Conservation (phyloP, 1,140 invertebrate species). For the Drosophila rufa region DNA sequence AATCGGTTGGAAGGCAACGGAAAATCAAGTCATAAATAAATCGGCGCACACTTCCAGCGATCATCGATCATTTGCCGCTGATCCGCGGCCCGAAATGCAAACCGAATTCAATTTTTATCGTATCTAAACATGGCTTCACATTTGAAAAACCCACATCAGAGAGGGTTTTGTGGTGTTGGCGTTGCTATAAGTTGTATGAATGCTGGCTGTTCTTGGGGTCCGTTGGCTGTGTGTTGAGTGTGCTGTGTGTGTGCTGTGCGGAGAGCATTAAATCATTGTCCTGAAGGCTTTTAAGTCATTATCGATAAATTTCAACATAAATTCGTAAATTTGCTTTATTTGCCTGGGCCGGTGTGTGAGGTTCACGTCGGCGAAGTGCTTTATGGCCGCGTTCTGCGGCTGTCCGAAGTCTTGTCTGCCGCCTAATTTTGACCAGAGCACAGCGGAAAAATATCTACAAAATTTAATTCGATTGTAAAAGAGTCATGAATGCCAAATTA, state of each 20-base stretch:
- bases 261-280: slow-evolving; percentile 84
- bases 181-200: slow-evolving; percentile 19
- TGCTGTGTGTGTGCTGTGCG: slow-evolving; percentile 46
- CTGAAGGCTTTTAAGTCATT: slow-evolving; percentile 85
- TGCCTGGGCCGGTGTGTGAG: slow-evolving; percentile 57
- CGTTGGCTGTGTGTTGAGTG: slow-evolving; percentile 26
- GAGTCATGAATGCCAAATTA: background rate
- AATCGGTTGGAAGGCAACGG: slow-evolving; percentile 39
- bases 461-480: background rate
- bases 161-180: slow-evolving; percentile 37
- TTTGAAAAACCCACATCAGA: slow-evolving; percentile 76
- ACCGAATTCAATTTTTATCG: slow-evolving; percentile 75
- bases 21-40: slow-evolving; percentile 82
- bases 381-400: slow-evolving; percentile 37
- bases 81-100: slow-evolving; percentile 60
- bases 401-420: slow-evolving; percentile 57
- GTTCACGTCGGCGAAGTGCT: slow-evolving; percentile 48
- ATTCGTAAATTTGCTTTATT: slow-evolving; percentile 84
- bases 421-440: slow-evolving; percentile 61
- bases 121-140: slow-evolving; percentile 82
- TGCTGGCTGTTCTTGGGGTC: slow-evolving; percentile 18
- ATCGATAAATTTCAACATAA: slow-evolving; percentile 85
- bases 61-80: slow-evolving; percentile 74
- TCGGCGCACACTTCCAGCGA: slow-evolving; percentile 80
- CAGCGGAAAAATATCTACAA: background rate